Percentiles rank a stretch among this genome's conserved stretches.
Conservation (phyloP, 2,113 vertebrate genomes). For the Lamprologus speciosus region DNA sequence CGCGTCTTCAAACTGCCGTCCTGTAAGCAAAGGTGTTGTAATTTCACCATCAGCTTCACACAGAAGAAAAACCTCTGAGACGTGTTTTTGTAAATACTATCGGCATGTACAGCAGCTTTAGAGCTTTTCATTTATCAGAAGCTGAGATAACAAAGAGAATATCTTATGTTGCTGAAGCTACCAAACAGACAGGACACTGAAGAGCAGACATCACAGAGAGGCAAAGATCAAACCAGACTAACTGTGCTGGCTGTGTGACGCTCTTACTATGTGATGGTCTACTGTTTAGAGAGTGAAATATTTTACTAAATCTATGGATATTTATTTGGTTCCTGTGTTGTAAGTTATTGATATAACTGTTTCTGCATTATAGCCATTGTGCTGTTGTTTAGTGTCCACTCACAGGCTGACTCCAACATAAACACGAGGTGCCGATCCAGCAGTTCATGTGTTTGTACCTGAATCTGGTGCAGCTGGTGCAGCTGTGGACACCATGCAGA, state of each 20-base stretch:
- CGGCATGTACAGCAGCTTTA: conserved; percentile 3
- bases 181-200: background rate
- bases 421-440: conserved; percentile 14
- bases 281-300: conserved; percentile 60
- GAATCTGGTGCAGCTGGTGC: background rate
- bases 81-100: conserved; percentile 1
- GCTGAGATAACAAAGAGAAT: background rate
- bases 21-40: background rate
- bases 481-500: background rate
- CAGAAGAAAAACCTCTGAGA: background rate
- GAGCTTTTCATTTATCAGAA: background rate
- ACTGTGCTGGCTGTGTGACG: conserved; percentile 2
- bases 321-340: conserved; percentile 72
- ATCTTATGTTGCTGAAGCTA: conserved; percentile 27
- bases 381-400: conserved; percentile 26
- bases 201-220: conserved; percentile 24
- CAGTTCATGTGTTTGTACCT: background rate
- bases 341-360: conserved; percentile 71
- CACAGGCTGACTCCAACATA: conserved; percentile 28
- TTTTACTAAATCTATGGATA: conserved; percentile 71
- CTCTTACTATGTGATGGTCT: conserved; percentile 61
- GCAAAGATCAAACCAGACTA: background rate
- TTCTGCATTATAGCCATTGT: conserved; percentile 39
- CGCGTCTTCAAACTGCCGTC: background rate
- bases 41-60: background rate